A percentile compares a stretch with the other conserved stretches of the same genome.
phyloP scores from a whole-genome alignment of 2,888 invertebrate genomes.

The Drosophila greeni region DNA sequence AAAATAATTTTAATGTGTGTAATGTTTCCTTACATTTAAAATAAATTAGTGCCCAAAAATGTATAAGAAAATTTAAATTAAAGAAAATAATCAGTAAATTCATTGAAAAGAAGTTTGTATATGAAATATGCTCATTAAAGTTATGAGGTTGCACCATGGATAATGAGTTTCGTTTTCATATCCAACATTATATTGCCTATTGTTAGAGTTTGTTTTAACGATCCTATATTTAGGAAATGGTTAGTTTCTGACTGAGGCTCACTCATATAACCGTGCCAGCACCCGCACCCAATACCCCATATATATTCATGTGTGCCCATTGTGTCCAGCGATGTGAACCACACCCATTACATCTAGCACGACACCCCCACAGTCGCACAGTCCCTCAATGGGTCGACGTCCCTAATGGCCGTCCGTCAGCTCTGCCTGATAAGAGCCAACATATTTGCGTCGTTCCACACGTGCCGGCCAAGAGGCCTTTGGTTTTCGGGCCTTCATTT shows the following conservation, averaged over 20 bases:
- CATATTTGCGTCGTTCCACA: slow-evolving; percentile 55
- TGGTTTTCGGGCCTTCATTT: slow-evolving; percentile 25
- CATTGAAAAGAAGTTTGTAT: neutral
- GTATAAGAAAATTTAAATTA: neutral
- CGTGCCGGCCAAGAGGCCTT: slow-evolving; percentile 34
- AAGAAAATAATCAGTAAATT: neutral
- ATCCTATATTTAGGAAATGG: neutral
- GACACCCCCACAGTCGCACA: slow-evolving; percentile 9
- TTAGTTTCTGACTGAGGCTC: neutral
- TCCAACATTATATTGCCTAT: too few species aligned
- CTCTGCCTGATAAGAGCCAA: slow-evolving; percentile 55
- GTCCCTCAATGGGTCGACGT: slow-evolving; percentile 30
- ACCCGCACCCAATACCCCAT: slow-evolving; percentile 15
- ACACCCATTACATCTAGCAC: slow-evolving; percentile 32
- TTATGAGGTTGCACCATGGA: neutral
- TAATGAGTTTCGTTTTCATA: too few species aligned
- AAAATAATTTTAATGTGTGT: too few species aligned
- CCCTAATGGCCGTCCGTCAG: slow-evolving; percentile 57
- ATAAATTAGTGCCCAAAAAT: neutral
- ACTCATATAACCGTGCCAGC: neutral
- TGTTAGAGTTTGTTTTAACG: neutral
- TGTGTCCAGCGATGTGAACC: slow-evolving; percentile 25
- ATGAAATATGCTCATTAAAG: neutral
- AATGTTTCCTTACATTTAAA: neutral
- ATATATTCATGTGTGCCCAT: slow-evolving; percentile 29